Evolutionary conservation across 2,888 invertebrate genomes (phyloP).

Genomic region (Caenorhabditis sp.): DNA sequence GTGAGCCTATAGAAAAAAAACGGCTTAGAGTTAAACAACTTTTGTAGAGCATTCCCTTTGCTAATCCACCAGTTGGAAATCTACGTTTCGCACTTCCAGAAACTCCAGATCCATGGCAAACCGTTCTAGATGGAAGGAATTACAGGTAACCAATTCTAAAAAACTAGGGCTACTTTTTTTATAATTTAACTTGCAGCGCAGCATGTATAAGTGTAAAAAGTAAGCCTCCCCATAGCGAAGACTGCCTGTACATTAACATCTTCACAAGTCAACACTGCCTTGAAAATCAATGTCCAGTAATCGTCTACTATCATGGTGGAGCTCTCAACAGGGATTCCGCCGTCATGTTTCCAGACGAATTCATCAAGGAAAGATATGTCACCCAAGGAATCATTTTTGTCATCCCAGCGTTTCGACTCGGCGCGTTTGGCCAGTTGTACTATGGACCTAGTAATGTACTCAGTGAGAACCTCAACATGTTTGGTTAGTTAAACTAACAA

Average conservation of each 20-base stretch:
- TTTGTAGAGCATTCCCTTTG: constrained; percentile 28
- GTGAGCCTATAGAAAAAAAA: too few species aligned
- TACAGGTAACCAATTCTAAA: too few species aligned
- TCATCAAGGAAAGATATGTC: constrained; percentile 69
- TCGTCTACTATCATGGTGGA: too few species aligned
- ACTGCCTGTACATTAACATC: constrained; percentile 17
- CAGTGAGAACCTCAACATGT: constrained; percentile 23
- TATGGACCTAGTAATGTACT: too few species aligned
- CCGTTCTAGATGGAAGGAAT: too few species aligned
- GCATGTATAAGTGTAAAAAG: too few species aligned
- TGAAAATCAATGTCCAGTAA: too few species aligned
- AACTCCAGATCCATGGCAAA: constrained; percentile 4
- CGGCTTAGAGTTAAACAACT: too few species aligned
- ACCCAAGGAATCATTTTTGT: constrained; percentile 69
- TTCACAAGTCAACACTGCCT: background rate
- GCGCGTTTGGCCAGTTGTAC: constrained; percentile 71
- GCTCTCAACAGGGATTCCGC: constrained; percentile 65
- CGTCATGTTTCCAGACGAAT: constrained; percentile 69
- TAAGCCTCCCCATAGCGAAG: background rate
- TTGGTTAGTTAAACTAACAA: constrained; percentile 47
- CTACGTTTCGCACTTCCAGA: background rate
- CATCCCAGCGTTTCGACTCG: constrained; percentile 73
- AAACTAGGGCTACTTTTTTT: too few species aligned
- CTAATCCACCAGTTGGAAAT: constrained; percentile 19
- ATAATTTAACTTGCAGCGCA: too few species aligned